Conservation (phyloP, 2,888 invertebrate genomes). For the Operophtera brumata region DNA sequence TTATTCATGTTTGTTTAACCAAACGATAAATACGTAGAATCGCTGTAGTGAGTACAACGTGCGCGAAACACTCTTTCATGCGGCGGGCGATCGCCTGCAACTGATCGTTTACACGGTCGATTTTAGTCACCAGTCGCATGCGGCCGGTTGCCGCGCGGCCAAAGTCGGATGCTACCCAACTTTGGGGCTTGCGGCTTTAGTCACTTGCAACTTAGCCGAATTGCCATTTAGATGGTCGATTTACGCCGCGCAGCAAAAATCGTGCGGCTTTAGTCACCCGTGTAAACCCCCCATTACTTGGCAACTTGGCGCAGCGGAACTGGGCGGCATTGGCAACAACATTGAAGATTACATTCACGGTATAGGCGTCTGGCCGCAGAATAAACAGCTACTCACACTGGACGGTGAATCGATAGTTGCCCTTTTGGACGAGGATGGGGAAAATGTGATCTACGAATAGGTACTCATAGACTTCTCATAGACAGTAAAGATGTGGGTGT, state of each 20-base stretch:
- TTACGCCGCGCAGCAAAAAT: slow-evolving; percentile 21
- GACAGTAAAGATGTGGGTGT: slow-evolving; percentile 1
- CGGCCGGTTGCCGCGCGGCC: slow-evolving; percentile 43
- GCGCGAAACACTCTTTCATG: too few relatives aligned
- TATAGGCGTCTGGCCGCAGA: slow-evolving; percentile 15
- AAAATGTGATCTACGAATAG: slow-evolving; percentile 1
- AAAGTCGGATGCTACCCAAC: slow-evolving; percentile 47
- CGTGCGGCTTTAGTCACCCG: slow-evolving; percentile 41
- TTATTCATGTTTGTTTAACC: too few relatives aligned
- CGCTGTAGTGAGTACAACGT: too few relatives aligned
- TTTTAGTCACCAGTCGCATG: slow-evolving; percentile 54
- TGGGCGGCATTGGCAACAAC: slow-evolving; percentile 20
- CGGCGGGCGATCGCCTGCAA: slow-evolving; percentile 32
- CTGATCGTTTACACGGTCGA: slow-evolving; percentile 32
- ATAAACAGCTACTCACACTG: neutral
- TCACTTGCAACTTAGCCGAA: slow-evolving; percentile 36
- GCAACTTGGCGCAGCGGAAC: neutral
- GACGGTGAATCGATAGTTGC: slow-evolving; percentile 11
- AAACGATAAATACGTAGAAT: too few relatives aligned
- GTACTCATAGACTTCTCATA: neutral
- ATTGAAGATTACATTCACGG: slow-evolving; percentile 20
- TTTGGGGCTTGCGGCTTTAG: slow-evolving; percentile 47
- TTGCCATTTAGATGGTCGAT: slow-evolving; percentile 18
- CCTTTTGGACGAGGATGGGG: slow-evolving; percentile 6
- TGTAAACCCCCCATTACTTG: slow-evolving; percentile 26